Conservation (phyloP, 2,113 vertebrate genomes). For the Chloebia gouldiae region DNA sequence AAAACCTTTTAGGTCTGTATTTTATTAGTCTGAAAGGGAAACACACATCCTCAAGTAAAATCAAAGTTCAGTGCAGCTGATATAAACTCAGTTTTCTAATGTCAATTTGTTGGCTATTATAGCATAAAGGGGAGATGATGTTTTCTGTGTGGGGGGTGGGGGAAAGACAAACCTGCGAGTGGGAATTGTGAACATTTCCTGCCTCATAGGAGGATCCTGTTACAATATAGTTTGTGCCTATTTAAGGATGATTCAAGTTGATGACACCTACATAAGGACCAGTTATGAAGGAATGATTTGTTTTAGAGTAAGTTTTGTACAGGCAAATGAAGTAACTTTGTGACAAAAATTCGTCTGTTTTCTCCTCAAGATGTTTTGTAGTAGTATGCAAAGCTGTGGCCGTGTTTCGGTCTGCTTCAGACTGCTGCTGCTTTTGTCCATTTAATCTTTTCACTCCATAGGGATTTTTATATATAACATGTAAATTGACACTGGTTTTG, state of each 20-base stretch:
- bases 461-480: background rate
- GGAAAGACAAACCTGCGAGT: background rate
- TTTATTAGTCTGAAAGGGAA: background rate
- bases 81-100: background rate
- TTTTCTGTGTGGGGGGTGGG: rapidly evolving
- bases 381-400: background rate
- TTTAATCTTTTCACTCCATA: background rate
- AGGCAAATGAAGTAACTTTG: background rate
- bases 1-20: background rate
- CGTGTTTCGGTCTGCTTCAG: background rate
- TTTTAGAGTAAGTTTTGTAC: background rate
- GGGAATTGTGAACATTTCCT: background rate
- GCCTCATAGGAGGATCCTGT: background rate
- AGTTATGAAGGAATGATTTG: background rate
- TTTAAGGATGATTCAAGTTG: background rate
- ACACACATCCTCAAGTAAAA: background rate
- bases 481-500: background rate
- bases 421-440: background rate
- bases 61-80: background rate
- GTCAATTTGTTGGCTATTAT: background rate
- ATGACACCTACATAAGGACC: background rate
- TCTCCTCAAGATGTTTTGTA: background rate
- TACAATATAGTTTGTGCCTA: background rate
- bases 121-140: background rate
- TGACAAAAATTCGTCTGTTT: background rate